Percentiles rank a stretch among this genome's conserved stretches.
Conservation (phyloP, 1,140 invertebrate species). For the Micrasema longulum region DNA sequence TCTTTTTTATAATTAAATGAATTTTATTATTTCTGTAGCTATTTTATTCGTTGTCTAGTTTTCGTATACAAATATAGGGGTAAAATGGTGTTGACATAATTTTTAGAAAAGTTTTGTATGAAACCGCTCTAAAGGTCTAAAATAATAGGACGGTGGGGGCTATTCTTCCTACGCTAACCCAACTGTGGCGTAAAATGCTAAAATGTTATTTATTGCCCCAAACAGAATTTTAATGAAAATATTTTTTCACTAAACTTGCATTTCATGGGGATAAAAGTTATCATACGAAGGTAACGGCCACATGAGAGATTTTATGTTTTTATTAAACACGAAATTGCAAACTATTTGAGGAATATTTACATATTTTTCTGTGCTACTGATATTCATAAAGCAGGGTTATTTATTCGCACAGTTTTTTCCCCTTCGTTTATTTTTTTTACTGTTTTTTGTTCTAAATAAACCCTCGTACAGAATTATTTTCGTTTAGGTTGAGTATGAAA, state of each 20-base stretch:
- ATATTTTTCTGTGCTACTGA: background rate
- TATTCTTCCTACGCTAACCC: constrained; percentile 34
- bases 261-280: constrained; percentile 43
- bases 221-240: constrained; percentile 51
- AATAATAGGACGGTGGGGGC: constrained; percentile 40
- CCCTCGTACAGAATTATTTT: too few relatives aligned
- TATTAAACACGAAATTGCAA: too few relatives aligned
- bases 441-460: too few relatives aligned
- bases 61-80: too few relatives aligned
- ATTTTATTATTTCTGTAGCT: too few relatives aligned
- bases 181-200: constrained; percentile 52
- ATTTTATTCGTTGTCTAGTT: too few relatives aligned
- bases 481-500: too few relatives aligned
- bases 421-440: too few relatives aligned
- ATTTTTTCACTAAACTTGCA: constrained; percentile 50
- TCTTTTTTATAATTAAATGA: too few relatives aligned
- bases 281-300: background rate
- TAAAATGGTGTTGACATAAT: too few relatives aligned
- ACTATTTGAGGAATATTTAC: background rate
- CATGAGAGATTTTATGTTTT: background rate
- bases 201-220: constrained; percentile 49
- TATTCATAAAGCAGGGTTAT: too few relatives aligned
- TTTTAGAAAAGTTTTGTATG: constrained; percentile 23
- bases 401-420: too few relatives aligned
- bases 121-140: constrained; percentile 1